Conservation (phyloP, 2,888 invertebrate genomes). For the Drosophila falleni region DNA sequence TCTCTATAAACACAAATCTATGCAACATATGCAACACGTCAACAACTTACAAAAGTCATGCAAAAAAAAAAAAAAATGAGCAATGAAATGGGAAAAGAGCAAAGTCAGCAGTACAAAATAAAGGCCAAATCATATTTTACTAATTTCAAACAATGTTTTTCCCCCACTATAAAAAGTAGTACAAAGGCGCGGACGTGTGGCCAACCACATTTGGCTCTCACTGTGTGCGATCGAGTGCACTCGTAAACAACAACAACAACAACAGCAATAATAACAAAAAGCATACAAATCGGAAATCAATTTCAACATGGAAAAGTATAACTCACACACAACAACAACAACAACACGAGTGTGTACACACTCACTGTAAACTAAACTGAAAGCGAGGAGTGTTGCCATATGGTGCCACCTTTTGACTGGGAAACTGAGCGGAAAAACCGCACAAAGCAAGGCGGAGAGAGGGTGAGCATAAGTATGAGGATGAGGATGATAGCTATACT, state of each 20-base stretch:
- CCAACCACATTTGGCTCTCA: slow-evolving; percentile 58
- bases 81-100: neutral
- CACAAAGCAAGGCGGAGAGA: slow-evolving; percentile 17
- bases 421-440: slow-evolving; percentile 57
- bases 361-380: slow-evolving; percentile 49
- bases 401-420: slow-evolving; percentile 72
- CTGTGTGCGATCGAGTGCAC: slow-evolving; percentile 50
- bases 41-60: slow-evolving; percentile 35
- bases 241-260: slow-evolving; percentile 43
- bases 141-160: slow-evolving; percentile 55
- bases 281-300: slow-evolving; percentile 73
- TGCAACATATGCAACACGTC: slow-evolving; percentile 26
- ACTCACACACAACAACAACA: slow-evolving; percentile 47
- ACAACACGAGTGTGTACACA: slow-evolving; percentile 6
- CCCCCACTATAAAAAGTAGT: slow-evolving; percentile 28
- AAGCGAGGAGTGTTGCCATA: slow-evolving; percentile 65
- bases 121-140: slow-evolving; percentile 70
- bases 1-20: slow-evolving; percentile 25
- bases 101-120: slow-evolving; percentile 25
- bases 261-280: slow-evolving; percentile 35
- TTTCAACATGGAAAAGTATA: slow-evolving; percentile 71
- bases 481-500: slow-evolving; percentile 2
- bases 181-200: slow-evolving; percentile 62
- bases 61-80: slow-evolving; percentile 13
- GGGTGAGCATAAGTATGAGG: neutral